A percentile compares a stretch with the other conserved stretches of the same genome.
These are phyloP conservation scores for Cottoperca gobio DNA, from an alignment of 2,797 vertebrate genomes.

Conservation along the genomic window DNA sequence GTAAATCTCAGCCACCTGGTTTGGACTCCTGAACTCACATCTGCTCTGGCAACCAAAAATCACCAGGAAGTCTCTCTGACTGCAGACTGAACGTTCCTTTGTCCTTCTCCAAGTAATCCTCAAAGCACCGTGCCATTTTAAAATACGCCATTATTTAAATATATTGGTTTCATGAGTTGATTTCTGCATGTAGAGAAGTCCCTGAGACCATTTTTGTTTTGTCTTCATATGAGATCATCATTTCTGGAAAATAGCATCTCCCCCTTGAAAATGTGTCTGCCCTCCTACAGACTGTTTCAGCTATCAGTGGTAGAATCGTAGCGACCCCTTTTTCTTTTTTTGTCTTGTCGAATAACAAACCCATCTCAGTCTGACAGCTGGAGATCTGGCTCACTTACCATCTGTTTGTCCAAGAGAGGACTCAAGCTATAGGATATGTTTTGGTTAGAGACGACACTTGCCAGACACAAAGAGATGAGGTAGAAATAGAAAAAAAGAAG, in stretches of 20 bases:
- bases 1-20: constrained; percentile 70
- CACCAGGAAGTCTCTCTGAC: constrained; percentile 43
- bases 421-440: constrained; percentile 59
- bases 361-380: constrained; percentile 57
- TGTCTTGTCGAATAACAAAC: constrained; percentile 29
- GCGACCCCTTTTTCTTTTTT: constrained; percentile 30
- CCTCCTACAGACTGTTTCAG: constrained; percentile 52
- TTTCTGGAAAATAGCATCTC: constrained; percentile 36
- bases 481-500: constrained; percentile 23
- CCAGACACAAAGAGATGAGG: constrained; percentile 47
- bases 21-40: constrained; percentile 65
- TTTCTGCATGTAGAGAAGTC: background rate
- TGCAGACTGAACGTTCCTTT: constrained; percentile 42
- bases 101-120: constrained; percentile 30
- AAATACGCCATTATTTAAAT: background rate
- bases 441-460: constrained; percentile 55
- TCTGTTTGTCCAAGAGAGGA: constrained; percentile 64
- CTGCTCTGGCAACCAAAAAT: constrained; percentile 56
- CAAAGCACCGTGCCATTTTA: constrained; percentile 11
- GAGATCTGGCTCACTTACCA: constrained; percentile 43
- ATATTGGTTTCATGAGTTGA: constrained; percentile 2
- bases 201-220: constrained; percentile 24
- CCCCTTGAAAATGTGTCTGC: constrained; percentile 17
- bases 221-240: constrained; percentile 53
- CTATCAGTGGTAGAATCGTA: constrained; percentile 41